Conservation (phyloP, 2,797 vertebrate species). For the Carcharodon carcharias region DNA sequence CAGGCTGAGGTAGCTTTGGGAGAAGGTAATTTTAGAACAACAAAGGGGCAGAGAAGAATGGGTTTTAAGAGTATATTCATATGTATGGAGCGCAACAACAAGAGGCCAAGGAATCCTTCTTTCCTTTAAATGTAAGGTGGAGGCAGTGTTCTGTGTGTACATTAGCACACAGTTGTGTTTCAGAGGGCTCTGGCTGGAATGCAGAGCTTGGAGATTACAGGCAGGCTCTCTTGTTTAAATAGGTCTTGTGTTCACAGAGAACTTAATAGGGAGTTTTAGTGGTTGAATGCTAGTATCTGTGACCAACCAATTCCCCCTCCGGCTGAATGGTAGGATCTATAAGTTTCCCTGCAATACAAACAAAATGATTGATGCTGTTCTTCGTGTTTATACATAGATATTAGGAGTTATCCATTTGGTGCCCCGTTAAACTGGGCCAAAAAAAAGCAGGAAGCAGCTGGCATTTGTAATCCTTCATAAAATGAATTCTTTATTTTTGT, state of each 20-base stretch:
- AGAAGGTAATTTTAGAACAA: background rate
- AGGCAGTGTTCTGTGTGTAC: background rate
- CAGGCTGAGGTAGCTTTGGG: background rate
- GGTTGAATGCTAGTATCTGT: background rate
- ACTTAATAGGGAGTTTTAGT: background rate
- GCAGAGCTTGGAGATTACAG: constrained; percentile 14
- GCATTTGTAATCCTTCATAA: background rate
- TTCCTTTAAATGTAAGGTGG: background rate
- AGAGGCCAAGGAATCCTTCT: background rate
- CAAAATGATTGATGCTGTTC: background rate
- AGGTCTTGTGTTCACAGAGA: constrained; percentile 8
- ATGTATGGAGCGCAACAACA: constrained; percentile 17
- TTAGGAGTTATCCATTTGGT: background rate
- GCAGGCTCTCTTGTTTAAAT: constrained; percentile 23
- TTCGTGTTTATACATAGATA: background rate
- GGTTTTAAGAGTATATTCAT: constrained; percentile 13
- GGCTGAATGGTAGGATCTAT: background rate
- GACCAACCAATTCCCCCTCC: background rate
- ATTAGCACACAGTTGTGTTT: constrained; percentile 4
- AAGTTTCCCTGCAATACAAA: background rate
- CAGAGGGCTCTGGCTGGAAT: background rate
- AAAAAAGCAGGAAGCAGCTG: background rate
- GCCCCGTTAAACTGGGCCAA: background rate
- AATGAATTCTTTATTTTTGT: background rate
- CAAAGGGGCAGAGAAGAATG: background rate